These are phyloP conservation scores for Tokudaia muenninki DNA, from an alignment of 2,797 vertebrate genomes.

Conservation along the genomic window DNA sequence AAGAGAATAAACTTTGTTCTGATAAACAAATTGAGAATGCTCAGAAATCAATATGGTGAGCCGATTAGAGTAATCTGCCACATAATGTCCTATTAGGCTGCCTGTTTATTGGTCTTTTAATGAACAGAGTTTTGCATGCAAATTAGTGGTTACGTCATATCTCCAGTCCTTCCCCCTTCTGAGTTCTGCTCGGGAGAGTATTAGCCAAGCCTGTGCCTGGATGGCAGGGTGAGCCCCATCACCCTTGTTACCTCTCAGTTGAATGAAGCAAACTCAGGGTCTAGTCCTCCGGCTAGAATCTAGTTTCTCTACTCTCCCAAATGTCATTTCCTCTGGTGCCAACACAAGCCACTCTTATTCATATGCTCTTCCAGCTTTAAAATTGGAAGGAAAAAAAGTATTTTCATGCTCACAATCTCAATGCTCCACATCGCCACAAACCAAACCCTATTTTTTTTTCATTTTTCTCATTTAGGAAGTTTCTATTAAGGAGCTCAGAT, in stretches of 20 bases:
- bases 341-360: slow-evolving; percentile 57
- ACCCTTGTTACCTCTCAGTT: slow-evolving; percentile 13
- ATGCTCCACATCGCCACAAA: background rate
- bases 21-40: slow-evolving; percentile 72
- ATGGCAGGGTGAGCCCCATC: background rate
- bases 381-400: background rate
- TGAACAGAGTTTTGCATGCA: slow-evolving; percentile 40
- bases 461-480: slow-evolving; percentile 13
- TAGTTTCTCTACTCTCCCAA: slow-evolving; percentile 56
- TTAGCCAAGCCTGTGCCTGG: slow-evolving; percentile 43
- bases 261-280: background rate
- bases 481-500: background rate
- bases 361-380: slow-evolving; percentile 42
- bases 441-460: background rate
- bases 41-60: slow-evolving; percentile 68
- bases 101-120: slow-evolving; percentile 64
- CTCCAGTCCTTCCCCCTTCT: slow-evolving; percentile 44
- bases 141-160: slow-evolving; percentile 43
- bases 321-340: slow-evolving; percentile 21
- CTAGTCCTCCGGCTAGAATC: background rate
- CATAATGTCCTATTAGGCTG: slow-evolving; percentile 72
- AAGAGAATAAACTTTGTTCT: slow-evolving; percentile 78
- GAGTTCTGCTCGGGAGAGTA: slow-evolving; percentile 63
- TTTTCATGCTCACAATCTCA: slow-evolving; percentile 34
- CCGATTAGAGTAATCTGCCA: slow-evolving; percentile 68